A percentile compares a stretch with the other conserved stretches of the same genome.
Evolutionary conservation across 1,140 invertebrate genomes (phyloP).

Genomic region (Araneus ventricosus): DNA sequence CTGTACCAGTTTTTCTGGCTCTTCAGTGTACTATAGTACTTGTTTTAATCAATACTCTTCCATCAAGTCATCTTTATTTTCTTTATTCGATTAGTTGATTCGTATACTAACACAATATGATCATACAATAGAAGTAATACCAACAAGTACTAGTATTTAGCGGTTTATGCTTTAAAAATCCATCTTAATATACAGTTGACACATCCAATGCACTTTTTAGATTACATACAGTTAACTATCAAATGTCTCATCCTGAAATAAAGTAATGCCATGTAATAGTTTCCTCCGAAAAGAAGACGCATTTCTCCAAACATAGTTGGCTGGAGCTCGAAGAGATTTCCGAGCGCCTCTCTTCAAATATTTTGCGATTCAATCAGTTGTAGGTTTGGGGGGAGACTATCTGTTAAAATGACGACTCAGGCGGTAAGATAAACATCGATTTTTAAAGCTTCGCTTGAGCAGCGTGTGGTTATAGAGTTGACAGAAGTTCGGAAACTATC

Average conservation of each 20-base stretch:
- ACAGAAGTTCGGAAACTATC: constrained; percentile 20
- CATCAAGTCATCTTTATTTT: too few species aligned
- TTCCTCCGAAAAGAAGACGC: not conserved
- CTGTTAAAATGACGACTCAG: not conserved
- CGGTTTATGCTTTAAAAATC: not conserved
- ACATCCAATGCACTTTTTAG: not conserved
- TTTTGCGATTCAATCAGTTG: constrained; percentile 21
- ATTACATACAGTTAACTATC: not conserved
- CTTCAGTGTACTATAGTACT: too few species aligned
- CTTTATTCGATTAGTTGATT: too few species aligned
- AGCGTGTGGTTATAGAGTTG: not conserved
- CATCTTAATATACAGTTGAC: not conserved
- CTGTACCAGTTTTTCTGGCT: too few species aligned
- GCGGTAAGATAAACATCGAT: constrained; percentile 9
- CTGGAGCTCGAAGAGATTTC: not conserved
- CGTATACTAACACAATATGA: too few species aligned
- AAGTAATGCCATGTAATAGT: not conserved
- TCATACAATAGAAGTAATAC: too few species aligned
- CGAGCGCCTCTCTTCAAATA: not conserved
- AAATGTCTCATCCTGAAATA: not conserved
- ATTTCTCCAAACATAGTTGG: not conserved
- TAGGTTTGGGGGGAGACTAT: not conserved
- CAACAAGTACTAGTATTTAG: too few species aligned
- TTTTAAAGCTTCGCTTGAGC: not conserved
- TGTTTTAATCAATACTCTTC: too few species aligned